A percentile compares a stretch with the other conserved stretches of the same genome.
phyloP scores from a whole-genome alignment of 2,888 invertebrate species.

The Drosophila anceps region DNA sequence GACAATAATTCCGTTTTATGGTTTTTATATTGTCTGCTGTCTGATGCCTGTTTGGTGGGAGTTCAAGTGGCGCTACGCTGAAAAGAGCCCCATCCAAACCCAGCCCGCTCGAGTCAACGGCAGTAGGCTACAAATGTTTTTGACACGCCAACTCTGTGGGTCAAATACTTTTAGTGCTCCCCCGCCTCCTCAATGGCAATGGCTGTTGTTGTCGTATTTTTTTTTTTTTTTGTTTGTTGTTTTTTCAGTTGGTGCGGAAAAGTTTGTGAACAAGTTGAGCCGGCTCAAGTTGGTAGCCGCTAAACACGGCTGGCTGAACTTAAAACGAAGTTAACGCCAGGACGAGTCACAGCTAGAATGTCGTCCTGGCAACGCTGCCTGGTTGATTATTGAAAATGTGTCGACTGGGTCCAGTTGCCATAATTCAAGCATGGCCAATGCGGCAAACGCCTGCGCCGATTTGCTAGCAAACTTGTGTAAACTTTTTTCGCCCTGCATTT shows the following conservation, averaged over 20 bases:
- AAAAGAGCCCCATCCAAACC: constrained; percentile 21
- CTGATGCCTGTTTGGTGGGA: constrained; percentile 29
- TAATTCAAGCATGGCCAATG: constrained; percentile 71
- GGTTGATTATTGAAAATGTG: constrained; percentile 80
- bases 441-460: constrained; percentile 56
- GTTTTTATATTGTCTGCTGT: constrained; percentile 48
- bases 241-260: constrained; percentile 57
- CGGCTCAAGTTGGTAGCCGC: constrained; percentile 41
- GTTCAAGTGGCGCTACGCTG: constrained; percentile 23
- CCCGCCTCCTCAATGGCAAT: constrained; percentile 43
- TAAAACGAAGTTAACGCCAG: constrained; percentile 69
- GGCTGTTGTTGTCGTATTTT: constrained; percentile 23
- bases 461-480: constrained; percentile 46
- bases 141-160: constrained; percentile 77
- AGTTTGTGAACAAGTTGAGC: constrained; percentile 65
- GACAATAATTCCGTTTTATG: constrained; percentile 49
- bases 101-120: constrained; percentile 18
- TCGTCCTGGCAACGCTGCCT: constrained; percentile 34
- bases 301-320: constrained; percentile 69
- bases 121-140: constrained; percentile 67
- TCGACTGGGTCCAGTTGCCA: constrained; percentile 73
- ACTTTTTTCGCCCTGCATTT: constrained; percentile 34
- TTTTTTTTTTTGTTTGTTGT: constrained; percentile 27
- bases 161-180: constrained; percentile 61
- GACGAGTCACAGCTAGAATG: constrained; percentile 34